A percentile compares a stretch with the other conserved stretches of the same genome.
Evolutionary conservation across 2,888 invertebrate species (phyloP).

Genomic region (Cryptus viduatorius): DNA sequence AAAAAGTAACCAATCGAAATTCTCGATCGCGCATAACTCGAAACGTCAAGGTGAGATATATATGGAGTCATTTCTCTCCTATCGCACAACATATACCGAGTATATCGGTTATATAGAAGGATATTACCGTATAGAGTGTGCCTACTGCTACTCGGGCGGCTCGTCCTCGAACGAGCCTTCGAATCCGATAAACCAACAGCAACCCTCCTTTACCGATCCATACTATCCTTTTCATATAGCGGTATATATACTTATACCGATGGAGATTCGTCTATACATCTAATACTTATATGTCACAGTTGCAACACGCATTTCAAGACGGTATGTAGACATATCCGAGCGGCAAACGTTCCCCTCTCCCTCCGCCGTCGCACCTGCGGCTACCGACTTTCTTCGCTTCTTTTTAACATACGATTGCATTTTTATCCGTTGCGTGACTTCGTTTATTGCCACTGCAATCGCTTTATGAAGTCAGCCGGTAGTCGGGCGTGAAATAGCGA

Average conservation of each 20-base stretch:
- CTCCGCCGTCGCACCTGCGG: conserved; percentile 38
- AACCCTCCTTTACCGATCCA: neutral
- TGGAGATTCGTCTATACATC: neutral
- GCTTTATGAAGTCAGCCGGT: conserved; percentile 31
- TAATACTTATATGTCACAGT: conserved; percentile 32
- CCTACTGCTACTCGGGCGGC: neutral
- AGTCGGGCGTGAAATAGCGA: conserved; percentile 3
- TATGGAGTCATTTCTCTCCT: neutral
- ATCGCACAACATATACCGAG: neutral
- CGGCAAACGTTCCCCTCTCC: neutral
- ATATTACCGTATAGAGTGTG: neutral
- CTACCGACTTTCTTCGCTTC: conserved; percentile 9
- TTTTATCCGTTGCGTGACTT: conserved; percentile 42
- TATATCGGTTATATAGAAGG: neutral
- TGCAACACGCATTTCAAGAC: conserved; percentile 18
- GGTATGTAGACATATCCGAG: neutral
- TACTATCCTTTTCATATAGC: conserved; percentile 2
- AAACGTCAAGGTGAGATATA: neutral
- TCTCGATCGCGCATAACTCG: neutral
- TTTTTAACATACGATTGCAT: conserved; percentile 29
- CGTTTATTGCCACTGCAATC: conserved; percentile 28
- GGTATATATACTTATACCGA: neutral
- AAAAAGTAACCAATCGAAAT: neutral
- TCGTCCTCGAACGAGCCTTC: conserved; percentile 15
- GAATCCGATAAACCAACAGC: conserved; percentile 26